Evolutionary conservation across 2,888 invertebrate species (phyloP).

Genomic region (Drepanosiphum platanoidis): DNA sequence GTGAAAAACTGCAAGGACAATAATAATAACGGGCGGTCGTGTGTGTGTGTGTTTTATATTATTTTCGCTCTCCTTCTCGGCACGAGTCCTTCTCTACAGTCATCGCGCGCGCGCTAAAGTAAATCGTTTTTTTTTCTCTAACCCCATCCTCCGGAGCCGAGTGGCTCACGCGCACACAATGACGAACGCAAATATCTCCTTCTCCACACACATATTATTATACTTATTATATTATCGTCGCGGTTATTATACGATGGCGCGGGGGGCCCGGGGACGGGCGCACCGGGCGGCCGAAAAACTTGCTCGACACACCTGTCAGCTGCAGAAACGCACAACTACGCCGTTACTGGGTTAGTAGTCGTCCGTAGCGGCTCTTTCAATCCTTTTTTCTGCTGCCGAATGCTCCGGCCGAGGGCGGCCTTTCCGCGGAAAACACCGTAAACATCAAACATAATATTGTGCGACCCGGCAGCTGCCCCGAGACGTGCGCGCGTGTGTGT

Average conservation of each 20-base stretch:
- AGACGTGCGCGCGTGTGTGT: background rate
- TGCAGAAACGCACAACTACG: background rate
- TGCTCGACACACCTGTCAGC: constrained; percentile 46
- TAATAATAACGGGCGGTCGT: background rate
- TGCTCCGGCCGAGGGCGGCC: background rate
- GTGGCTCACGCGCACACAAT: background rate
- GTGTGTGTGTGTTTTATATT: background rate
- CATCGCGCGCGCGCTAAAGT: background rate
- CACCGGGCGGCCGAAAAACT: constrained; percentile 45
- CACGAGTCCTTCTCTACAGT: background rate
- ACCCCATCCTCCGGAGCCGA: background rate
- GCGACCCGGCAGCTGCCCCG: constrained; percentile 35
- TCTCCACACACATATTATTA: background rate
- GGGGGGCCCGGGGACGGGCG: background rate
- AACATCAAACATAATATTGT: constrained; percentile 58
- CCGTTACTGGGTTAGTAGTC: too few relatives aligned
- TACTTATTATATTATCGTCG: background rate
- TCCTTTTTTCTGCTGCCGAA: too few relatives aligned
- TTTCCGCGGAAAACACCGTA: constrained; percentile 40
- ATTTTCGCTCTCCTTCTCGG: background rate
- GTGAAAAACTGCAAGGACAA: background rate
- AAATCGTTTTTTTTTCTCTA: background rate
- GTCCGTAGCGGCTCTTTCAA: too few relatives aligned
- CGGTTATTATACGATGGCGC: background rate
- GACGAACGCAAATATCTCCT: background rate